phyloP scores from a whole-genome alignment of 2,888 invertebrate genomes.

The Scaptomyza tumidula region DNA sequence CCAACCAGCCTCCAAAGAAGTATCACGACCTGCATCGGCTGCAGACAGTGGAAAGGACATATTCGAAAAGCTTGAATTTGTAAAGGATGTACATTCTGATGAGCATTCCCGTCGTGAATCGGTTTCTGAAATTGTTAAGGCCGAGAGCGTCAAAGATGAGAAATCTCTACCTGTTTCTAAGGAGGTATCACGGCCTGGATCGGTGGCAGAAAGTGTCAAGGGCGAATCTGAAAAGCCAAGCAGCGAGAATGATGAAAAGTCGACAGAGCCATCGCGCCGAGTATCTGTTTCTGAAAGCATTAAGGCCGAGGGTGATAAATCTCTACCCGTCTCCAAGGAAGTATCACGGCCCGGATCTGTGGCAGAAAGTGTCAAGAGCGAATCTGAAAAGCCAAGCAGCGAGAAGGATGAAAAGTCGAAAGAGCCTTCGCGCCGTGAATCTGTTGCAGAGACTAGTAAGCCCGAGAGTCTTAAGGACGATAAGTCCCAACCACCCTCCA shows the following conservation, averaged over 20 bases:
- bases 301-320: slow-evolving; percentile 24
- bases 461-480: not conserved
- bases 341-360: slow-evolving; percentile 28
- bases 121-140: no score
- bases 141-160: no score
- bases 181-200: slow-evolving; percentile 37
- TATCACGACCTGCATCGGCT: slow-evolving; percentile 37
- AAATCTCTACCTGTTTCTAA: slow-evolving; percentile 19
- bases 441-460: slow-evolving; percentile 37
- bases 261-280: slow-evolving; percentile 24
- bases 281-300: slow-evolving; percentile 25
- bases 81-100: no score
- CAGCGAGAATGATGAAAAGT: slow-evolving; percentile 27
- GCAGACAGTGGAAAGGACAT: slow-evolving; percentile 28
- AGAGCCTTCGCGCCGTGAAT: slow-evolving; percentile 30
- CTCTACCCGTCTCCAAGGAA: slow-evolving; percentile 12
- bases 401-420: slow-evolving; percentile 28
- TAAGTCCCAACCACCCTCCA: not conserved
- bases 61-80: slow-evolving; percentile 21
- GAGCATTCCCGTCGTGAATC: no score
- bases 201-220: slow-evolving; percentile 33
- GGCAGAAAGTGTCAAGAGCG: slow-evolving; percentile 14
- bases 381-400: slow-evolving; percentile 4
- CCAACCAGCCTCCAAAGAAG: slow-evolving; percentile 19
- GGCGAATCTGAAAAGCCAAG: slow-evolving; percentile 19